Evolutionary conservation across 2,113 vertebrate species (phyloP).

Genomic region (Sphyrna mokarran): DNA sequence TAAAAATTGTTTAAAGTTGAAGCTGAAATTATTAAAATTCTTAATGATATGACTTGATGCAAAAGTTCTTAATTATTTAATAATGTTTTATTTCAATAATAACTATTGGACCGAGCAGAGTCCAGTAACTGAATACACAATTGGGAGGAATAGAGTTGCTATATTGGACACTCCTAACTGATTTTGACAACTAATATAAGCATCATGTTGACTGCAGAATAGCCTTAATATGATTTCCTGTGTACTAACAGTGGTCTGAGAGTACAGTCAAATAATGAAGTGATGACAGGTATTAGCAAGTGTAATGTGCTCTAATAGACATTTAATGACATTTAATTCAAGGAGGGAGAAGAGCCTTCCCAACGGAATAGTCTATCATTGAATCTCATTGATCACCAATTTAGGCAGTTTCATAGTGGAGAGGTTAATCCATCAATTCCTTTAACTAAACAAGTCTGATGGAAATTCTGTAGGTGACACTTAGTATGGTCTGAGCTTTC

Average conservation of each 20-base stretch:
- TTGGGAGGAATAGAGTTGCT: not conserved
- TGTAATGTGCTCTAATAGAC: slow-evolving; percentile 63
- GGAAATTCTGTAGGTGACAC: slow-evolving; percentile 80
- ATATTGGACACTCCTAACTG: not conserved
- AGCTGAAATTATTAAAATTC: too few species aligned
- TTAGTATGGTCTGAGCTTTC: slow-evolving; percentile 73
- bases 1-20: not conserved
- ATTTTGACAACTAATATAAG: slow-evolving; percentile 36
- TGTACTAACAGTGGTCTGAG: slow-evolving; percentile 47
- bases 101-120: not conserved
- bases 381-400: slow-evolving; percentile 80
- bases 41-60: not conserved
- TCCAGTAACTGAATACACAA: slow-evolving; percentile 20
- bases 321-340: slow-evolving; percentile 60
- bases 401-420: slow-evolving; percentile 61
- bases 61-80: not conserved
- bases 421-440: slow-evolving; percentile 85
- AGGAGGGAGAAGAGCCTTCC: slow-evolving; percentile 55
- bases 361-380: slow-evolving; percentile 61
- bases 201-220: not conserved
- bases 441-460: slow-evolving; percentile 65
- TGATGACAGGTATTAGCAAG: slow-evolving; percentile 67
- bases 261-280: slow-evolving; percentile 56
- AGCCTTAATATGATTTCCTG: slow-evolving; percentile 45
- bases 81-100: not conserved